These are phyloP conservation scores for Cynopterus sphinx DNA, from an alignment of 2,797 vertebrate genomes.

Conservation along the genomic window DNA sequence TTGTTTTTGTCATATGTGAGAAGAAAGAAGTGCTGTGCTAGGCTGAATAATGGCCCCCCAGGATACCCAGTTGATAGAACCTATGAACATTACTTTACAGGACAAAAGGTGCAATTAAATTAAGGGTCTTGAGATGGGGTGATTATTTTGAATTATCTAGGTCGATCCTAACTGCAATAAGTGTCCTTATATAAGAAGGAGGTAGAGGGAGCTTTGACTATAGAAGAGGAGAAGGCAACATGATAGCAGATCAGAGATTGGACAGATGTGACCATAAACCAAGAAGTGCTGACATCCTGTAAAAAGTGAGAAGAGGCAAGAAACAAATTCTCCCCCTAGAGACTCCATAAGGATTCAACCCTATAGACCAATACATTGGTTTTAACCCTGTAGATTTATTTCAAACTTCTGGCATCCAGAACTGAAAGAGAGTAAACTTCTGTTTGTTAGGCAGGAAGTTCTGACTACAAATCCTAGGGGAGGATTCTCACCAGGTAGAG, in stretches of 20 bases:
- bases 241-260: neutral
- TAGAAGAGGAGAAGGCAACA: neutral
- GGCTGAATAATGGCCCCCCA: neutral
- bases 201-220: neutral
- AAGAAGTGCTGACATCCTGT: neutral
- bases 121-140: neutral
- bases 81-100: neutral
- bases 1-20: neutral
- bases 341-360: neutral
- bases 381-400: neutral
- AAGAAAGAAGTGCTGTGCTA: neutral
- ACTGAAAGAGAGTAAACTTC: neutral
- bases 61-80: neutral
- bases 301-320: neutral
- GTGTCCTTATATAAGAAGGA: neutral
- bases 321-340: neutral
- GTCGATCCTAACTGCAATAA: neutral
- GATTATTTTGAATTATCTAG: neutral
- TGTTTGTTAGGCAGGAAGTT: neutral
- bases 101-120: neutral
- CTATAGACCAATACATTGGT: neutral
- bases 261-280: neutral
- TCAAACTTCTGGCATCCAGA: neutral
- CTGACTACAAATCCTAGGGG: neutral
- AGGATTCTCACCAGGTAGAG: neutral